Base-by-base conservation (phyloP, 1,140 invertebrate species). In the Papilio glaucus region DNA sequence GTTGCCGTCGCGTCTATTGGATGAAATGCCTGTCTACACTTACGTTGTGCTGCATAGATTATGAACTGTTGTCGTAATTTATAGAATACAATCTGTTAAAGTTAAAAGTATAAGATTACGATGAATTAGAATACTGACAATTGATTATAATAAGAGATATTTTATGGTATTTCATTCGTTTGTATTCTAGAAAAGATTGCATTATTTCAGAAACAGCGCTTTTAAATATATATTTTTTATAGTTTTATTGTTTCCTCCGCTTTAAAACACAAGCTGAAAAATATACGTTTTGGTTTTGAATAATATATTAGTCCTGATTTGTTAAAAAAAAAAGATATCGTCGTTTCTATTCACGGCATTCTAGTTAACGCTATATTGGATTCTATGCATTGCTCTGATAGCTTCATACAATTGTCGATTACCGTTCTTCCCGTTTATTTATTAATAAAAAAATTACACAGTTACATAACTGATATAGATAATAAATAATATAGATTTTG, bases 1-100 rank as follows among this genome's bases (percentile, higher is more conserved):
- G 88, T 82, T 88, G 78, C 62, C 77, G 73, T 74, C 85, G 76
- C 88, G 88, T 53, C 10, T 53, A 53, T 26, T 24, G 82, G 81
- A 76, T 78, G 79, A 73, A 41, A 18, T 65, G 37, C 10, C n/a
- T 15, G 8, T 53, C 49, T 24, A 53, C 49, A 18, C 1, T 7
- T 1, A 24, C n/a, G 10, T 53, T 33, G 6, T 33, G 6, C 2
- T 33, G 21, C 21, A 4, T 24, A 53, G 7, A 21, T 33, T 24
- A 45, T 15, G n/a, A n/a, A n/a, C n/a, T 37, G 12, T 37, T 65
- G 13, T 41, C 3, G 61, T 15, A 18, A 37, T 62, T 62, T 53
- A 6, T 15, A 21, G 15, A 53, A 21, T 53, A 10, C 0, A 24
- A 7, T 49, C 0, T 5, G 8, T 49, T 49, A 13, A 45, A 15